Evolutionary conservation across 2,888 invertebrate species (phyloP), one percentile per base, ranked within the genome.

Genomic region (Nomada goodeniana): DNA sequence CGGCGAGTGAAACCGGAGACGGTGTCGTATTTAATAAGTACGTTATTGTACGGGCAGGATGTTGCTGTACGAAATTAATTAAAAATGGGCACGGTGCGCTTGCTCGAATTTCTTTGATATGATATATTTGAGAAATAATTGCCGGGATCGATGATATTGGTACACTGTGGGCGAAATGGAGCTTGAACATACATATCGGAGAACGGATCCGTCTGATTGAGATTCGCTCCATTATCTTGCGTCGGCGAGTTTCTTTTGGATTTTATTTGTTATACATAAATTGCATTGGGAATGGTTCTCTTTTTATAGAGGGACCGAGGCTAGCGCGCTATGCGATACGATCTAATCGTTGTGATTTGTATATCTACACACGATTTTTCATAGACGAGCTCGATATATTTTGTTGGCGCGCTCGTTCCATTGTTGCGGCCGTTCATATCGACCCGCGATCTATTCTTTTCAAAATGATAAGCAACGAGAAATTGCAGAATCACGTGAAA

Each of bases 271-370:
- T 11, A 18, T n/a, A 9, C 10, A 10, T 15, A 2, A 50, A 10
- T 26, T 61, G n/a, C 11, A 18, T 42, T 52, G 18, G 15, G 18
- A 18, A 68, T 23, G 23, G 10, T 50, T 75, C 20, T 4, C n/a
- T 7, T 2, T 2, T 18, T 36, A 36, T 36, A 7, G 2, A 5
- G 13, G 1, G 18, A 61, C 50, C 44, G n/a, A 23, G 53, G 67
- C 36, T 59, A 47, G 9, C 52, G n/a, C 20, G 42, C 4, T 2
- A 26, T 55, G 44, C 13, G 70, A 64, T 57, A 69, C 20, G 36
- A 18, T 26, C 63, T 78, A 76, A 78, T 78, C 78, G n/a, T 2
- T n/a, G 20, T 44, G 47, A 44, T 76, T 63, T n/a, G 44, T 20
- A 20, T 59, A 57, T 36, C 36, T 59, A 57, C 52, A 13, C 59